Conservation (phyloP, 1,140 invertebrate species). For the Drosophila yakuba region DNA sequence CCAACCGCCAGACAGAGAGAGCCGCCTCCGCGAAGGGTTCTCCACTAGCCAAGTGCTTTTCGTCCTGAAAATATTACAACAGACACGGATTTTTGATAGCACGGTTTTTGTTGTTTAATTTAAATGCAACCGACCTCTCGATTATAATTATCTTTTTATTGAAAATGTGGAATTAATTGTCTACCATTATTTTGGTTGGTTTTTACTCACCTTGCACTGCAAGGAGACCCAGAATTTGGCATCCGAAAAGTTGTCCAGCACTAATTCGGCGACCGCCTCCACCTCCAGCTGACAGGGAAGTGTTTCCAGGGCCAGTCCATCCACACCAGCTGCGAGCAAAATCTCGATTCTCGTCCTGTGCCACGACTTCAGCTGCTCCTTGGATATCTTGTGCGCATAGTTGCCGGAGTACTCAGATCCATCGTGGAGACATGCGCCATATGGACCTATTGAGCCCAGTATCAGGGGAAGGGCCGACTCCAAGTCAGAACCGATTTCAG, state of each 20-base stretch:
- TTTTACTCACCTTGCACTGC: constrained; percentile 78
- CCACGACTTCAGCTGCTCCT: constrained; percentile 90
- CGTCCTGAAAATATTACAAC: constrained; percentile 85
- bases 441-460: constrained; percentile 95
- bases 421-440: constrained; percentile 94
- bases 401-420: constrained; percentile 95
- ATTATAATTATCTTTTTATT: too few species aligned
- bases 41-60: constrained; percentile 89
- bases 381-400: constrained; percentile 90
- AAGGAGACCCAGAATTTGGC: constrained; percentile 91
- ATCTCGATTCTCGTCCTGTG: constrained; percentile 91
- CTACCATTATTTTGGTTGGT: too few species aligned
- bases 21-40: constrained; percentile 88
- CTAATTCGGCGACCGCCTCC: constrained; percentile 90
- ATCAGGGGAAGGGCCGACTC: constrained; percentile 86
- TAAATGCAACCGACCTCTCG: too few species aligned
- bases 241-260: constrained; percentile 88
- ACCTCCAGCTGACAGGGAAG: constrained; percentile 93
- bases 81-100: too few species aligned
- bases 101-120: too few species aligned
- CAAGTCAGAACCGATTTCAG: constrained; percentile 24
- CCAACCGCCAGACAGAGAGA: constrained; percentile 85
- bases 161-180: too few species aligned
- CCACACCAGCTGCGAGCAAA: constrained; percentile 90
- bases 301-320: constrained; percentile 95